These are phyloP conservation scores for Pteropus rufus DNA, from an alignment of 2,797 vertebrate genomes.

Conservation along the genomic window DNA sequence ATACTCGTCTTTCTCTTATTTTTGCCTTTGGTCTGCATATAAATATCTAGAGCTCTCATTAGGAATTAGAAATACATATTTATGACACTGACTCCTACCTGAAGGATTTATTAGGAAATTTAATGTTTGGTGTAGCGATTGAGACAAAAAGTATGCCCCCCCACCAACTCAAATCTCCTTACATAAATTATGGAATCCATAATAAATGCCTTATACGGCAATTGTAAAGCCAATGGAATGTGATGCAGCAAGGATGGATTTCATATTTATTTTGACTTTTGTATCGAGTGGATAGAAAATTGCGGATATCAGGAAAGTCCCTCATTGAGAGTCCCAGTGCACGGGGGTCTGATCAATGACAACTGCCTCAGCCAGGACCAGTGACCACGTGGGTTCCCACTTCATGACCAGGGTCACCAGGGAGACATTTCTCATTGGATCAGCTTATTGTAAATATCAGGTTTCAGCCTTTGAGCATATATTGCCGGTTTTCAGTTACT, in stretches of 20 bases:
- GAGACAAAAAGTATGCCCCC: neutral
- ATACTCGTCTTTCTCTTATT: conserved; percentile 3
- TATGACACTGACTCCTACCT: neutral
- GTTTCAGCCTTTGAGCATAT: conserved; percentile 83
- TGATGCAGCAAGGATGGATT: conserved; percentile 20
- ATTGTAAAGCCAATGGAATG: neutral
- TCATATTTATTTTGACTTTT: conserved; percentile 44
- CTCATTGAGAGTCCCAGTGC: conserved; percentile 53
- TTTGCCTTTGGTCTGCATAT: neutral
- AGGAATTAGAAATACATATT: conserved; percentile 44
- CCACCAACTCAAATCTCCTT: conserved; percentile 10
- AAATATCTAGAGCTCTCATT: neutral
- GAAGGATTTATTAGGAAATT: conserved; percentile 34
- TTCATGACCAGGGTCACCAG: conserved; percentile 82
- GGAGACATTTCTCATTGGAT: conserved; percentile 84
- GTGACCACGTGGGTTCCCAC: conserved; percentile 80
- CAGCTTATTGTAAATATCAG: conserved; percentile 81
- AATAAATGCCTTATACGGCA: neutral
- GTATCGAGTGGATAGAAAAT: neutral
- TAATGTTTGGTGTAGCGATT: conserved; percentile 24
- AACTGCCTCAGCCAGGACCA: conserved; percentile 77
- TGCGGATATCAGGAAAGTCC: conserved; percentile 13
- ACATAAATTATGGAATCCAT: conserved; percentile 35
- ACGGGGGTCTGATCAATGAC: conserved; percentile 83
- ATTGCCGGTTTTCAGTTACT: conserved; percentile 82